These are phyloP conservation scores for Euphydryas editha DNA, from an alignment of 2,888 invertebrate species.

Conservation along the genomic window DNA sequence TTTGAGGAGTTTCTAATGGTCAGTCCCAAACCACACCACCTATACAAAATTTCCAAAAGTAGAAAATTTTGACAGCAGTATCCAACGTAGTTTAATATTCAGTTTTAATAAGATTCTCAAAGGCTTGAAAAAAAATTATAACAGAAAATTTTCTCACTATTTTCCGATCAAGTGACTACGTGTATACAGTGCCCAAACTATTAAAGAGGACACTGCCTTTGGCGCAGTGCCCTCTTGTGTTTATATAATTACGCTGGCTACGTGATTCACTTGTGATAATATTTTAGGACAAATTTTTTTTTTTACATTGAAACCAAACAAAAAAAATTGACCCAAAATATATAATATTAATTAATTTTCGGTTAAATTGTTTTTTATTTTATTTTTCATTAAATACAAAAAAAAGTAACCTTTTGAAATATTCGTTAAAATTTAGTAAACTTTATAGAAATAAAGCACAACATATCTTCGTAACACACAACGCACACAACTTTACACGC, in stretches of 20 bases:
- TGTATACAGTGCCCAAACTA: neutral
- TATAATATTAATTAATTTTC: neutral
- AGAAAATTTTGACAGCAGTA: neutral
- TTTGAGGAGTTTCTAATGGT: no score
- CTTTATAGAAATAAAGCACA: no score
- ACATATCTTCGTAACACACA: no score
- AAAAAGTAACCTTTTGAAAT: no score
- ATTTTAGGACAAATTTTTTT: conserved; percentile 15
- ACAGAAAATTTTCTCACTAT: neutral
- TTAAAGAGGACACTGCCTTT: conserved; percentile 7
- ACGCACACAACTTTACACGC: no score
- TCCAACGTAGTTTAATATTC: neutral
- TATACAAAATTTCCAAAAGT: no score
- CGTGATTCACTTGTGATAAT: conserved; percentile 21
- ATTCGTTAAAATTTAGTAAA: no score
- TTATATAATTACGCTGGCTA: conserved; percentile 24
- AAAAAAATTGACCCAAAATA: no score
- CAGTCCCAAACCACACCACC: no score
- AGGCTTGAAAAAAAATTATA: neutral
- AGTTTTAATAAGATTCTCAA: neutral
- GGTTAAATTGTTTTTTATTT: no score
- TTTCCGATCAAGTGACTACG: conserved; percentile 2
- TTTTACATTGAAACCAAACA: neutral
- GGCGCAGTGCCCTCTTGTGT: conserved; percentile 7
- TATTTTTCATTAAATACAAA: no score